Evolutionary conservation across 2,113 vertebrate species (phyloP).

Genomic region (Ailurus styani): DNA sequence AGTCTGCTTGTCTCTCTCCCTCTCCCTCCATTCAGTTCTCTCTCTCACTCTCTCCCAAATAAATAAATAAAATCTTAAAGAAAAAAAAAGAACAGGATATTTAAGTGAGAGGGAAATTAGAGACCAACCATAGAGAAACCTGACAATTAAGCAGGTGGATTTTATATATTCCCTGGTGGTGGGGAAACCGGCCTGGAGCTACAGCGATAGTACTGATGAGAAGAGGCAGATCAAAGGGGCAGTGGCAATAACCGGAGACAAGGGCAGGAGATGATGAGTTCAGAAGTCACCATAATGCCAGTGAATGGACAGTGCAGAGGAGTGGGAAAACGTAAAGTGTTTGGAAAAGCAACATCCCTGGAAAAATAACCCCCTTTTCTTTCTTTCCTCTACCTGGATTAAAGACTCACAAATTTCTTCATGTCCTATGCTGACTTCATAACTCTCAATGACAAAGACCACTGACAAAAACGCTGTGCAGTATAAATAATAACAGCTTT

Average conservation of each 20-base stretch:
- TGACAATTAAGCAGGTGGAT: background rate
- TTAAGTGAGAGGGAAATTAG: background rate
- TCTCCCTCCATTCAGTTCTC: background rate
- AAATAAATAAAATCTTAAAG: background rate
- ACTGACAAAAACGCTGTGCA: background rate
- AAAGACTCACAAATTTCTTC: background rate
- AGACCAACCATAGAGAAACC: background rate
- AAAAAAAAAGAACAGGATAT: background rate
- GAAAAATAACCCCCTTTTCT: background rate
- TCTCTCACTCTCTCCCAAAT: background rate
- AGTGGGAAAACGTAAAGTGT: background rate
- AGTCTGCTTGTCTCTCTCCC: background rate
- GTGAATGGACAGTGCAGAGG: background rate
- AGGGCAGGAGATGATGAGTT: background rate
- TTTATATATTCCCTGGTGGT: background rate
- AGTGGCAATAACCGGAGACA: background rate
- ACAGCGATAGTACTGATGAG: background rate
- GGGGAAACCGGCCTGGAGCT: background rate
- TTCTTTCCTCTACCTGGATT: background rate
- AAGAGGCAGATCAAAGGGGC: background rate
- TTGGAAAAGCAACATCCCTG: background rate
- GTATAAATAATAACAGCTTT: conserved; percentile 70
- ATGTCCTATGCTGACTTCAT: background rate
- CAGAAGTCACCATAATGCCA: background rate
- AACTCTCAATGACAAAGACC: conserved; percentile 64